Conservation (phyloP, 1,140 invertebrate genomes). For the Drosophila mauritiana region DNA sequence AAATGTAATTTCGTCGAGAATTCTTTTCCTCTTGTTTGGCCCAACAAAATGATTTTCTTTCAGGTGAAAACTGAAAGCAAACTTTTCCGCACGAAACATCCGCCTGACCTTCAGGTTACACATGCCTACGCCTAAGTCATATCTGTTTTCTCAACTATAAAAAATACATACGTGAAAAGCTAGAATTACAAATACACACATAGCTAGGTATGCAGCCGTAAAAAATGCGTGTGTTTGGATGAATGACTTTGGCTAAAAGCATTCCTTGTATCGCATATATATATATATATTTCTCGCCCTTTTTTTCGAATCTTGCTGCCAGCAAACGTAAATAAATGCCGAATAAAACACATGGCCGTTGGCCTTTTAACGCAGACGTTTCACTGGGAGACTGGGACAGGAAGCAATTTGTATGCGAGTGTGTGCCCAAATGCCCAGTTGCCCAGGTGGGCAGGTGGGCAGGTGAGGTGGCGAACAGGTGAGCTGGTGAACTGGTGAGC, state of each 20-base stretch:
- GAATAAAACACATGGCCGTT: conserved; percentile 64
- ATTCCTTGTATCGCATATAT: conserved; percentile 32
- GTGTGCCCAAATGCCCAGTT: not conserved
- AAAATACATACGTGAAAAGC: conserved; percentile 28
- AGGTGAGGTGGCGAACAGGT: conserved; percentile 1
- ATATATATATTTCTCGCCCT: conserved; percentile 36
- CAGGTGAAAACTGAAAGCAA: conserved; percentile 28
- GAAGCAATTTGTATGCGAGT: conserved; percentile 47
- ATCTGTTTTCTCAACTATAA: conserved; percentile 41
- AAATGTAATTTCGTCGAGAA: not conserved
- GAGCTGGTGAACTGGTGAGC: conserved; percentile 13
- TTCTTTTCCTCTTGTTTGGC: not conserved
- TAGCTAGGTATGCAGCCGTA: conserved; percentile 23
- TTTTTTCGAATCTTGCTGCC: conserved; percentile 19
- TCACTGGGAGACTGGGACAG: conserved; percentile 43
- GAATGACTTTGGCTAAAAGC: conserved; percentile 54
- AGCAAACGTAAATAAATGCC: conserved; percentile 57
- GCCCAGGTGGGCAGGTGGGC: conserved; percentile 11
- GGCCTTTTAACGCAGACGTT: conserved; percentile 57
- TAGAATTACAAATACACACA: conserved; percentile 31
- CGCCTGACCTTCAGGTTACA: conserved; percentile 15
- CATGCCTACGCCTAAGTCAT: conserved; percentile 15
- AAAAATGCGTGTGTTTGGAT: conserved; percentile 21
- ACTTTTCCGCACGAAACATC: conserved; percentile 12
- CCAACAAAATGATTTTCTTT: not conserved